These are phyloP conservation scores for Acrossocheilus wenchowensis DNA, from an alignment of 2,797 vertebrate species.

Conservation along the genomic window DNA sequence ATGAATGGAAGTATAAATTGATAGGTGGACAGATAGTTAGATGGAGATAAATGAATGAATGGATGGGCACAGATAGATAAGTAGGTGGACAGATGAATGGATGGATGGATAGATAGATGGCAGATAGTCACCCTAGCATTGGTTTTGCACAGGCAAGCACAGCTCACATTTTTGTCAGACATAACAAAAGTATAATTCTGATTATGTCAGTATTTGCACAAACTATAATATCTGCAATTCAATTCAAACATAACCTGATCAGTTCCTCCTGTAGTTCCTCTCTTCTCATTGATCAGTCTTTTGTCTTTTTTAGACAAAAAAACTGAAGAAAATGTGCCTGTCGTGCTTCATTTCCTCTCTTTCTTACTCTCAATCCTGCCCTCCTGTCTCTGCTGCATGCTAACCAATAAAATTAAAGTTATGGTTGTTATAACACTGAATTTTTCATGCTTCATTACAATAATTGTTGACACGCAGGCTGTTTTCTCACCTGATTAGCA, in stretches of 20 bases:
- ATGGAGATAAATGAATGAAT: neutral
- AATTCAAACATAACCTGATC: neutral
- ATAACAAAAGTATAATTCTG: neutral
- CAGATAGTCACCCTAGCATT: neutral
- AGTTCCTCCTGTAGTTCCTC: neutral
- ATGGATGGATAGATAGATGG: neutral
- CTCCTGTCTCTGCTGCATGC: neutral
- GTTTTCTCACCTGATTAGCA: constrained; percentile 45
- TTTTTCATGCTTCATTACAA: constrained; percentile 57
- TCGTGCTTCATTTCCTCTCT: neutral
- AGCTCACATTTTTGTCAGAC: neutral
- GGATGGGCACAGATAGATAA: neutral
- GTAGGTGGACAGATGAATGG: no score
- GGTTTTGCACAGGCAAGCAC: neutral
- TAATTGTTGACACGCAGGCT: constrained; percentile 56
- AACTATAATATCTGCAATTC: neutral
- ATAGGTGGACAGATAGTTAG: neutral
- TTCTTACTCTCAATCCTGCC: no score
- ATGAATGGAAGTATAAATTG: neutral
- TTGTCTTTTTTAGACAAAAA: neutral
- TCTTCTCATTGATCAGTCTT: neutral
- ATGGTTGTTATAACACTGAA: constrained; percentile 48
- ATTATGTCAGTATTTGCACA: neutral
- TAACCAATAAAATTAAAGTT: constrained; percentile 51
- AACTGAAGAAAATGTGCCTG: neutral